Conservation (phyloP, 1,140 invertebrate species). For the Aphidius gifuensis region DNA sequence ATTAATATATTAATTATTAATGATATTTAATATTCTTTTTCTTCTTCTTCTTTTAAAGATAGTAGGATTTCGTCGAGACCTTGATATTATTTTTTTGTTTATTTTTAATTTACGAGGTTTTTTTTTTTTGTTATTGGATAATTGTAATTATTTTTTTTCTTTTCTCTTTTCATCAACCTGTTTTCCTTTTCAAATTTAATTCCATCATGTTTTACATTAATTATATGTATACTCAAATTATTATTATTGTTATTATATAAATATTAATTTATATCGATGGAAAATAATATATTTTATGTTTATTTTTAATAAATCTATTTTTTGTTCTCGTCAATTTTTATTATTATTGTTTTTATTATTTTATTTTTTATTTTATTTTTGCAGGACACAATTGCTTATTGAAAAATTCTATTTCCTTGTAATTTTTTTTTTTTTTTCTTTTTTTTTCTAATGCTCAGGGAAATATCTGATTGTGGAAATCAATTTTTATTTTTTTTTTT, state of each 20-base stretch:
- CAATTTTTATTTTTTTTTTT: too few species aligned
- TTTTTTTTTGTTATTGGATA: too few species aligned
- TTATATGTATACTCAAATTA: not conserved
- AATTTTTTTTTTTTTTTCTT: too few species aligned
- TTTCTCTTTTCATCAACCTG: not conserved
- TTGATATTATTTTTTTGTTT: too few species aligned
- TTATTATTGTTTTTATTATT: not conserved
- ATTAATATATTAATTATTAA: not conserved
- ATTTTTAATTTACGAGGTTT: too few species aligned
- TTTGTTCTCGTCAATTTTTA: not conserved
- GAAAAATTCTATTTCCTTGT: too few species aligned
- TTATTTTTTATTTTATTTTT: not conserved
- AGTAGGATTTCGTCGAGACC: too few species aligned
- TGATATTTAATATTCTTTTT: slow-evolving; percentile 2
- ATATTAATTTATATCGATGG: too few species aligned
- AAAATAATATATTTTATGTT: not conserved
- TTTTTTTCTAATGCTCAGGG: too few species aligned
- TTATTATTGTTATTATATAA: not conserved
- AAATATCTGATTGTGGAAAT: too few species aligned
- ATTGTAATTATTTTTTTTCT: not conserved
- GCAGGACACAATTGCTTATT: too few species aligned
- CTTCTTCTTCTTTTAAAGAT: not conserved
- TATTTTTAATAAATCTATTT: slow-evolving; percentile 5
- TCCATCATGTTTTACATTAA: not conserved
- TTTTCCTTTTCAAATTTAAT: not conserved